Conservation (phyloP, 2,797 vertebrate species). For the Gambusia yucatana region DNA sequence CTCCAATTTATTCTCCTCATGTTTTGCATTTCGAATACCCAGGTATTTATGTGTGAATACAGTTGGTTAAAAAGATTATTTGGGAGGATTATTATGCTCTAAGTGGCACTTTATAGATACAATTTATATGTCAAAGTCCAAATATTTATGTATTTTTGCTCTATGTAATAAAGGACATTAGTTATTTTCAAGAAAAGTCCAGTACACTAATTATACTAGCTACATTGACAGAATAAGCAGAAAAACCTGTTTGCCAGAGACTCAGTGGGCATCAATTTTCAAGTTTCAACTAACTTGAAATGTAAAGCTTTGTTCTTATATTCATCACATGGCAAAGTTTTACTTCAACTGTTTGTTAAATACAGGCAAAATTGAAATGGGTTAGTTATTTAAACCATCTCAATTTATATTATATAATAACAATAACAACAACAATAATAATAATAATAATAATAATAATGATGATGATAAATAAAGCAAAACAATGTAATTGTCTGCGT, state of each 20-base stretch:
- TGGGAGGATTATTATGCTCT: not conserved
- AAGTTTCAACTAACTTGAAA: not conserved
- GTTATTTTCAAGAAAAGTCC: not conserved
- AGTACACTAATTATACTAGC: not conserved
- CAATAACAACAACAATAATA: not conserved
- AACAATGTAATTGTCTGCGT: not conserved
- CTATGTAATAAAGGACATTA: not conserved
- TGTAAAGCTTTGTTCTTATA: not conserved
- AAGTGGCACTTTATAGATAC: not conserved
- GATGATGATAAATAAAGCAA: not conserved
- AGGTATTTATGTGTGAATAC: not conserved
- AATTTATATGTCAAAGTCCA: not conserved
- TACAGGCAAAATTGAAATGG: not conserved
- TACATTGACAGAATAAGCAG: not conserved
- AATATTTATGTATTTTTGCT: not conserved
- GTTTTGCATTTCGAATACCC: not conserved
- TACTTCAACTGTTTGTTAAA: accelerated
- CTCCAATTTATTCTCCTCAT: not conserved
- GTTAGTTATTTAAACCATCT: not conserved
- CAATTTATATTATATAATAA: not conserved
- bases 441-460: not conserved
- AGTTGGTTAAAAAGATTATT: not conserved
- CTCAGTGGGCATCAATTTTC: not conserved
- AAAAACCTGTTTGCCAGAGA: not conserved
- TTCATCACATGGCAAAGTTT: not conserved